Conservation (phyloP, 2,888 invertebrate genomes). For the Tinea semifulvella region DNA sequence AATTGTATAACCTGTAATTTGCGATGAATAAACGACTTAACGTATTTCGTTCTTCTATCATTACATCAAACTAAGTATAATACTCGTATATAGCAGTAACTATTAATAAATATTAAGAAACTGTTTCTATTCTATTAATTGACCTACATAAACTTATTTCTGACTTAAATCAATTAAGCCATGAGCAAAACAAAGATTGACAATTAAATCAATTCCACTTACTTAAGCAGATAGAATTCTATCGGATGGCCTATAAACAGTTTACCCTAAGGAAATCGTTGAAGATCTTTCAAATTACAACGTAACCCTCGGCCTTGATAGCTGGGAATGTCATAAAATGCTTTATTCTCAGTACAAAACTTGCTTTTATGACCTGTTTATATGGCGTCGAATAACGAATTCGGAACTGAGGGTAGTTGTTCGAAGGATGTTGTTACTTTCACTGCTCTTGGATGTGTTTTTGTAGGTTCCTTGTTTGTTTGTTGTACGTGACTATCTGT, state of each 20-base stretch:
- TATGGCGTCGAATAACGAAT: conserved; percentile 38
- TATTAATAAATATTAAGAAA: too few relatives aligned
- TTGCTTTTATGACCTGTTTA: conserved; percentile 57
- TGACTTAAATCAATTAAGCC: too few relatives aligned
- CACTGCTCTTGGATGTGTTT: not conserved
- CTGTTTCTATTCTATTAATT: too few relatives aligned
- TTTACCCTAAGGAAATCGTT: conserved; percentile 8
- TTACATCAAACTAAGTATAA: too few relatives aligned
- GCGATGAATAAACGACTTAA: too few relatives aligned
- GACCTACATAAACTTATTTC: too few relatives aligned
- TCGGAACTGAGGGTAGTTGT: conserved; percentile 9
- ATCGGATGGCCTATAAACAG: conserved; percentile 5
- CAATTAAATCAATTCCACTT: not conserved
- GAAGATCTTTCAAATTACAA: conserved; percentile 11
- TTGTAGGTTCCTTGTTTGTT: not conserved
- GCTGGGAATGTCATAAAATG: conserved; percentile 18
- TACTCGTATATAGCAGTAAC: too few relatives aligned
- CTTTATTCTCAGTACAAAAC: conserved; percentile 50
- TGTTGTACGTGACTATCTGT: too few relatives aligned
- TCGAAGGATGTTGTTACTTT: conserved; percentile 6
- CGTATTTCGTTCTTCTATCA: too few relatives aligned
- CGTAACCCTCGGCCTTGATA: conserved; percentile 11
- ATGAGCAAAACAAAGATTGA: too few relatives aligned
- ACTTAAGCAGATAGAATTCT: not conserved
- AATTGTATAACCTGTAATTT: too few relatives aligned